phyloP scores from a whole-genome alignment of 2,113 vertebrate species.

The Cryptoleucopteryx plumbea region DNA sequence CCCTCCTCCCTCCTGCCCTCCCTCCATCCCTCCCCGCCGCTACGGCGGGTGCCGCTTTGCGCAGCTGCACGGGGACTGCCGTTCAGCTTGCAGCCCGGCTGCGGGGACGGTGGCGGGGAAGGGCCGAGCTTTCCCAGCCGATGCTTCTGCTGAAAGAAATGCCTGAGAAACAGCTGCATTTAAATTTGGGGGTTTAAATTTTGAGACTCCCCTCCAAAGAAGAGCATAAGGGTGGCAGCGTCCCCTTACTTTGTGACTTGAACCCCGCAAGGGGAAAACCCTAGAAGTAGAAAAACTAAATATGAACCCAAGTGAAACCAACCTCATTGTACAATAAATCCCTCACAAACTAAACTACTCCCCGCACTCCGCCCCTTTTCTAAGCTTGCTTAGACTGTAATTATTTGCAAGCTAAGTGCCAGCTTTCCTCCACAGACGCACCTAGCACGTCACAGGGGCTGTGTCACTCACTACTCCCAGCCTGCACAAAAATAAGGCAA shows the following conservation, averaged over 20 bases:
- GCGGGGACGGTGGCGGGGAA: neutral
- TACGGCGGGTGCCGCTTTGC: neutral
- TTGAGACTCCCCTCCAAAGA: neutral
- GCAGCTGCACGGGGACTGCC: neutral
- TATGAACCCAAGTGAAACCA: neutral
- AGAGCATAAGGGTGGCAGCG: rapidly evolving
- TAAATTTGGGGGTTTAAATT: neutral
- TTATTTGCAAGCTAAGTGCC: neutral
- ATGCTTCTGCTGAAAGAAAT: neutral
- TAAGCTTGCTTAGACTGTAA: neutral
- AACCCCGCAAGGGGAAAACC: neutral
- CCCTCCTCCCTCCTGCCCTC: neutral
- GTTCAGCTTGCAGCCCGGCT: neutral
- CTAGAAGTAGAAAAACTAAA: neutral
- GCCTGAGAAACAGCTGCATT: rapidly evolving
- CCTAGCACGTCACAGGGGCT: neutral
- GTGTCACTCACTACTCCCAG: neutral
- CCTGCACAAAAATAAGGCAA: neutral
- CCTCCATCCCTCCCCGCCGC: neutral
- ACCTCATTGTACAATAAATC: neutral
- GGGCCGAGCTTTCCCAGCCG: neutral
- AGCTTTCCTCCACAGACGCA: neutral
- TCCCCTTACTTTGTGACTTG: neutral
- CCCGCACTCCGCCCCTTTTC: neutral
- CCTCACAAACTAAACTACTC: neutral